phyloP scores from a whole-genome alignment of 1,140 invertebrate genomes.

The Fopius arisanus region DNA sequence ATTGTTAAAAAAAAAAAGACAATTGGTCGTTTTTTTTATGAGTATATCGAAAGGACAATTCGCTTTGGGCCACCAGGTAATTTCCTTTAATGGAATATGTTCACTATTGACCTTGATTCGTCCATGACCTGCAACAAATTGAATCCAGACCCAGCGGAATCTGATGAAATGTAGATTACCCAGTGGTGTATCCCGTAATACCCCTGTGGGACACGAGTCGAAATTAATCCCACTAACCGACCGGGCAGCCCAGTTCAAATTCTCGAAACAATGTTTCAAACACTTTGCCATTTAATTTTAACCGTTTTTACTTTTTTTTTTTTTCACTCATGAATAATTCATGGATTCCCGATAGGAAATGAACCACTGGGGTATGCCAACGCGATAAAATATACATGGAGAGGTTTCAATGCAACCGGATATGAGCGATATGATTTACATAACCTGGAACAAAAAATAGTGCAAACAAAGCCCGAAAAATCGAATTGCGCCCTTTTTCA shows the following conservation, averaged over 20 bases:
- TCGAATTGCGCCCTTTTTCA: too few relatives aligned
- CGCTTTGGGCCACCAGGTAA: too few relatives aligned
- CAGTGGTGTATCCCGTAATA: not conserved
- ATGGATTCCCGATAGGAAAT: conserved; percentile 8
- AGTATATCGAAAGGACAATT: too few relatives aligned
- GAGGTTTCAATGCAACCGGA: not conserved
- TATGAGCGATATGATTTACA: not conserved
- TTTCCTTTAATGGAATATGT: not conserved
- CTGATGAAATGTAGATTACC: not conserved
- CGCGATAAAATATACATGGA: conserved; percentile 9
- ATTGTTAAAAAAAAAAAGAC: too few relatives aligned
- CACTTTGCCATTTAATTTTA: not conserved
- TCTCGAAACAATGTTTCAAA: not conserved
- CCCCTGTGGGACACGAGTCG: not conserved
- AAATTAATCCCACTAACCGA: not conserved
- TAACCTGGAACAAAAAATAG: not conserved
- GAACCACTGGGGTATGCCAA: conserved; percentile 3
- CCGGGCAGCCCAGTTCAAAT: not conserved
- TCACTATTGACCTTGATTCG: not conserved
- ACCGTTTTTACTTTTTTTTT: not conserved
- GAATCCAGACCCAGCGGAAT: not conserved
- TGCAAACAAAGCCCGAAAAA: too few relatives aligned
- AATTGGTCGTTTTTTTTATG: too few relatives aligned
- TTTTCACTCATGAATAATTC: not conserved
- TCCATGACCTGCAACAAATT: not conserved